Conservation (phyloP, 2,888 invertebrate genomes). For the Mimachlamys varia region DNA sequence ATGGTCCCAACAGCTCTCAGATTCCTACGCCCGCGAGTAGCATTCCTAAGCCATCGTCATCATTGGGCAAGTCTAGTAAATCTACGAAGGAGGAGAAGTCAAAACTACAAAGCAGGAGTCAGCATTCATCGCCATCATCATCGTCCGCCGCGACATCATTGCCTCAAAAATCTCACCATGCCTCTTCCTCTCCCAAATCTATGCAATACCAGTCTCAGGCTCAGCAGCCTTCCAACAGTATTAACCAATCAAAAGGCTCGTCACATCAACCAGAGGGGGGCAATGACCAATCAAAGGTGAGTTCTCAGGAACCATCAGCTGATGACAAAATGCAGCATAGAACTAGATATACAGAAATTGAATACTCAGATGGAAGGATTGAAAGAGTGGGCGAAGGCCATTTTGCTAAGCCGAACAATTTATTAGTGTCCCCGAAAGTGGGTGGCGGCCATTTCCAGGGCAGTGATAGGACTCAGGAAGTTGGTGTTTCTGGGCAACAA, state of each 20-base stretch:
- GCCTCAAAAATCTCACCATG: conserved; percentile 37
- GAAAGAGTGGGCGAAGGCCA: conserved; percentile 66
- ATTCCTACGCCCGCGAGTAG: conserved; percentile 60
- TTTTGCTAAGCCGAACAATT: conserved; percentile 60
- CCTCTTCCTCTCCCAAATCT: conserved; percentile 41
- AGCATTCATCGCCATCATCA: conserved; percentile 50
- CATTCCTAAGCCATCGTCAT: conserved; percentile 69
- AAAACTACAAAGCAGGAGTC: conserved; percentile 46
- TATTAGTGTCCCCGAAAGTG: conserved; percentile 50
- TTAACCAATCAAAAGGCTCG: conserved; percentile 46
- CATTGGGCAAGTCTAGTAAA: conserved; percentile 59
- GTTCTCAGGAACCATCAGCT: conserved; percentile 47
- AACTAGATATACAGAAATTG: conserved; percentile 65
- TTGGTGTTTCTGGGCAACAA: neutral
- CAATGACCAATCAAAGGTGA: conserved; percentile 52
- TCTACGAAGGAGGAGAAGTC: conserved; percentile 71
- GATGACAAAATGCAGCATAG: conserved; percentile 57
- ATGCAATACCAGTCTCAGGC: conserved; percentile 53
- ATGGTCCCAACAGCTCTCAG: conserved; percentile 58
- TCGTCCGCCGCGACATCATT: conserved; percentile 40
- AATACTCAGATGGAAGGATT: conserved; percentile 64
- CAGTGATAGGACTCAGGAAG: conserved; percentile 1
- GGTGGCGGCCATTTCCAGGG: conserved; percentile 34
- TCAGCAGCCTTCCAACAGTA: conserved; percentile 46
- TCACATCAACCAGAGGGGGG: conserved; percentile 41